Evolutionary conservation across 1,140 invertebrate genomes (phyloP).

Genomic region (Leptoteleia sp.): DNA sequence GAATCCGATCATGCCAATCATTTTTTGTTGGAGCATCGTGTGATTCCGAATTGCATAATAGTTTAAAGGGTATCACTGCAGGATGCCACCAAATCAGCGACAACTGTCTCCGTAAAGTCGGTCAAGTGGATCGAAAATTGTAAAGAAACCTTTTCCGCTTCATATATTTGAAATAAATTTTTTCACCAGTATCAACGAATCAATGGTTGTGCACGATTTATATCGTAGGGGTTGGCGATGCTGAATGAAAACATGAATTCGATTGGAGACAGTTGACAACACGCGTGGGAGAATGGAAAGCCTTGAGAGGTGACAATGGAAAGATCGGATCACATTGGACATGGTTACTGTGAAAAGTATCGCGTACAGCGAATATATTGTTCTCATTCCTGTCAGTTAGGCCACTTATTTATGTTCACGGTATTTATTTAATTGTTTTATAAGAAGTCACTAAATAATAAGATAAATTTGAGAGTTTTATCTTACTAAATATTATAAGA

Average conservation of each 20-base stretch:
- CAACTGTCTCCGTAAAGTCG: conserved; percentile 64
- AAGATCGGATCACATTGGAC: conserved; percentile 60
- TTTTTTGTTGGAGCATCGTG: conserved; percentile 23
- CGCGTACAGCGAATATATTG: conserved; percentile 40
- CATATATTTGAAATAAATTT: conserved; percentile 69
- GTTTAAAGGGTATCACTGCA: conserved; percentile 59
- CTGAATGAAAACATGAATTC: conserved; percentile 68
- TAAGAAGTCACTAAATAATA: too few species aligned
- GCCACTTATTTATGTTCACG: conserved; percentile 16
- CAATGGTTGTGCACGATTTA: conserved; percentile 63
- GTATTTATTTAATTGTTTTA: conserved; percentile 13
- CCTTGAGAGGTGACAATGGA: conserved; percentile 70
- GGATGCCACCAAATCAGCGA: conserved; percentile 56
- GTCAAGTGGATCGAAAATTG: conserved; percentile 67
- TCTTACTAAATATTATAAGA: too few species aligned
- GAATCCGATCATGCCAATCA: conserved; percentile 58
- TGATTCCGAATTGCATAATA: conserved; percentile 53
- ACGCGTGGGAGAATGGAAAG: conserved; percentile 76
- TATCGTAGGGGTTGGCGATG: conserved; percentile 57
- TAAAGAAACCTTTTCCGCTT: conserved; percentile 64
- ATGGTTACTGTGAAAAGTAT: conserved; percentile 58
- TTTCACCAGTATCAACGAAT: conserved; percentile 63
- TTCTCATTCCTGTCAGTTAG: conserved; percentile 37
- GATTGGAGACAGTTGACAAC: conserved; percentile 68
- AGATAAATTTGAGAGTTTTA: too few species aligned